Base-by-base conservation (phyloP, 1,140 invertebrate species). In the Hirudo medicinalis region DNA sequence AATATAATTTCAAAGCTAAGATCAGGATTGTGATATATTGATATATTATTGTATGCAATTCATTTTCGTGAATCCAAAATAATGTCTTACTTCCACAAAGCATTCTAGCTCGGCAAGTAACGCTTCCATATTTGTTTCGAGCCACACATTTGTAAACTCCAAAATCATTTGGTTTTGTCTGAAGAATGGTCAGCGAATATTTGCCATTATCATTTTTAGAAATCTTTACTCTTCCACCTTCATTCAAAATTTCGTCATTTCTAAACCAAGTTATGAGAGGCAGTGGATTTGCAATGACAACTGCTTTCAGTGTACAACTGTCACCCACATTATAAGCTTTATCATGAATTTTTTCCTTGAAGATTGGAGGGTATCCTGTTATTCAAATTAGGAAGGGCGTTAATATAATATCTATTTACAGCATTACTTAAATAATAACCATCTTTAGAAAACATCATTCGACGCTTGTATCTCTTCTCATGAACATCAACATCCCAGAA, bases 111-210 rank as follows among this genome's bases (percentile, higher is more conserved):
- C 80, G 78, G 73, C 82, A 84, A 11, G 81, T 82, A 5, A 82
- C 81, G 25, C 82, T 80, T 0, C 86, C 87, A 54, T 74, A 75
- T 72, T 79, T 77, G 71, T 79, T 81, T 27, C 92, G 83, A 0
- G 94, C 94, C 2, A 95, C 91, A 17, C 93, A 92, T 80, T 95
- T 97, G 80, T 97, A 99, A 75, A 92, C 88, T 0, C 95, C 95
- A 54, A 89, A 86, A 76, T 85, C 85, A 73, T 81, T 81, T 9
- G 79, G 77, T 72, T 80, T 81, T 17, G 79, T 78, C 19, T 76
- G 77, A 9, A 74, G 55, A 11, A 82, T 76, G 15, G 77, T 79
- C 49, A 82, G 71, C 3, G 92, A 88, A 0, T 89, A 91, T 69
- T 90, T 84, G 0, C 91, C 91, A 22, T 77, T 76, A 60, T 75